A percentile compares a stretch with the other conserved stretches of the same genome.
phyloP scores from a whole-genome alignment of 2,888 invertebrate genomes.

The Tuta absoluta region DNA sequence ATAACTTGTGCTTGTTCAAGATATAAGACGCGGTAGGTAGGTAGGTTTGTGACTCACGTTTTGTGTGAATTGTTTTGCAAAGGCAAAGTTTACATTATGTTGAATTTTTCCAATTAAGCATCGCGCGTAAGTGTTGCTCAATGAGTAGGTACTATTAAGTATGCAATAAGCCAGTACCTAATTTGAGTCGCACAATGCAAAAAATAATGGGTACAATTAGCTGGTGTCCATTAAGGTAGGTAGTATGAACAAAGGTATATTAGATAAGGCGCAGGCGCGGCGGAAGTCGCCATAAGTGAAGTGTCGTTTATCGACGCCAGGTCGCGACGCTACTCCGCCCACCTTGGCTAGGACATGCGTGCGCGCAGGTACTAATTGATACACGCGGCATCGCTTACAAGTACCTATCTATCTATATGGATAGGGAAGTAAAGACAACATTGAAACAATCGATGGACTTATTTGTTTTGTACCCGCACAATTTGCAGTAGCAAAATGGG shows the following conservation, averaged over 20 bases:
- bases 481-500: neutral
- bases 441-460: neutral
- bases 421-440: neutral
- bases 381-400: neutral
- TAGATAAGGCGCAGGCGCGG: slow-evolving; percentile 55
- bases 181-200: slow-evolving; percentile 49
- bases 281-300: slow-evolving; percentile 62
- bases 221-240: slow-evolving; percentile 54
- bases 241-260: slow-evolving; percentile 63
- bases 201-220: slow-evolving; percentile 63
- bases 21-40: slow-evolving; percentile 40
- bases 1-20: slow-evolving; percentile 43
- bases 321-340: slow-evolving; percentile 24
- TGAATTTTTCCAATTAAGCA: slow-evolving; percentile 33
- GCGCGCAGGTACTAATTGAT: slow-evolving; percentile 24
- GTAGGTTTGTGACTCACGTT: slow-evolving; percentile 43
- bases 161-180: slow-evolving; percentile 39
- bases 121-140: neutral
- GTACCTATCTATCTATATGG: neutral
- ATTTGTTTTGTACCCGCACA: neutral
- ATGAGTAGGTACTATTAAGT: slow-evolving; percentile 5
- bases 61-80: slow-evolving; percentile 43
- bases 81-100: slow-evolving; percentile 40
- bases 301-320: slow-evolving; percentile 38
- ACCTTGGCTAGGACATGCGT: slow-evolving; percentile 28